Conservation (phyloP, 2,888 invertebrate species). For the Congeria kusceri region DNA sequence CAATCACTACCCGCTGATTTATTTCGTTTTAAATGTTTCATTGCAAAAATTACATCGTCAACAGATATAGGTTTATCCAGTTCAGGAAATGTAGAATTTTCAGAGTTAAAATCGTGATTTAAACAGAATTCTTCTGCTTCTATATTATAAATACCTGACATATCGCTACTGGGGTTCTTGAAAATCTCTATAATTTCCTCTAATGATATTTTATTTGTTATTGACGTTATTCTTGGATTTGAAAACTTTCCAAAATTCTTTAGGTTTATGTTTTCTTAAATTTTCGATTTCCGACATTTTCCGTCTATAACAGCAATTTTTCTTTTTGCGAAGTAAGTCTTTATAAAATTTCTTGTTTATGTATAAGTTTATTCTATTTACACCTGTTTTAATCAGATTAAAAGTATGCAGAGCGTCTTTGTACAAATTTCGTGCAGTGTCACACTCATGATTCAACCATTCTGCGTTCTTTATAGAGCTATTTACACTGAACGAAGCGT, state of each 20-base stretch:
- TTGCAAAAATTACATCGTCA: not conserved
- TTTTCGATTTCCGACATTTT: slow-evolving; percentile 9
- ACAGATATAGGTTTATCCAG: slow-evolving; percentile 5
- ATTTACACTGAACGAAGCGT: not conserved
- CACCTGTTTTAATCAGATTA: not conserved
- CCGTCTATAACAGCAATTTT: not conserved
- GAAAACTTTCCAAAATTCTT: slow-evolving; percentile 2
- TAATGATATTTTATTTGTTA: not conserved
- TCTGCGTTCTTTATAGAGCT: not conserved
- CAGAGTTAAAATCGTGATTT: not conserved
- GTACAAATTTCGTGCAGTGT: not conserved
- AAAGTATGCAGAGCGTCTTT: not conserved
- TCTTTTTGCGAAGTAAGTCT: not conserved
- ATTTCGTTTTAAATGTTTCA: not conserved
- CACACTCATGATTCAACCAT: not conserved
- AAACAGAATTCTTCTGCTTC: slow-evolving; percentile 2
- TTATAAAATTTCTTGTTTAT: not conserved
- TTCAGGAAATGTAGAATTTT: not conserved
- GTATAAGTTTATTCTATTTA: not conserved
- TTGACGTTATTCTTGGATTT: not conserved
- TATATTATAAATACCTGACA: not conserved
- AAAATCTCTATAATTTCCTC: not conserved
- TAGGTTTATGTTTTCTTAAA: not conserved
- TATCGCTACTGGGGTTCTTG: not conserved
- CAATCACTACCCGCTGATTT: not conserved